Percentiles rank a stretch among this genome's conserved stretches.
phyloP scores from a whole-genome alignment of 2,888 invertebrate species.

The Drosophila infuscata region DNA sequence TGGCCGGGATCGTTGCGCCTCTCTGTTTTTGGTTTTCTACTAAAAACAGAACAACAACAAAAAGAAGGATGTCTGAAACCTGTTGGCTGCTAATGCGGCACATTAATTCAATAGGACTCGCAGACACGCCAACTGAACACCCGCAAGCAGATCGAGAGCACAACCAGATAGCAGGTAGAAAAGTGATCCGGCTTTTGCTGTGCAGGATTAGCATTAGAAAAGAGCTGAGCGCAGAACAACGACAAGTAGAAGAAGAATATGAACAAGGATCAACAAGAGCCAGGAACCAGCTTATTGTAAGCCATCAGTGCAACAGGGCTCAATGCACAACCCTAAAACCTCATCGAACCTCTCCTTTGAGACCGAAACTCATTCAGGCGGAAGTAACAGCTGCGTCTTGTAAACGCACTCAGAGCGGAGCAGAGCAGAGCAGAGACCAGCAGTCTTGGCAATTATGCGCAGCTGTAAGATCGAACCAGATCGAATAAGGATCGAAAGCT shows the following conservation, averaged over 20 bases:
- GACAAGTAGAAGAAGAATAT: conserved; percentile 9
- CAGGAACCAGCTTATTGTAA: conserved; percentile 52
- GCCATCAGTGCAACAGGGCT: conserved; percentile 27
- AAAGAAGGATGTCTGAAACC: conserved; percentile 60
- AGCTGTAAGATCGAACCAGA: conserved; percentile 68
- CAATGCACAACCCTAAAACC: conserved; percentile 9
- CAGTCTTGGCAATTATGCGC: conserved; percentile 67
- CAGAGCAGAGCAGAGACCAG: conserved; percentile 4
- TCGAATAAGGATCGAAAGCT: conserved; percentile 65
- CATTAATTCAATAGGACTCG: conserved; percentile 70
- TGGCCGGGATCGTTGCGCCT: conserved; percentile 20
- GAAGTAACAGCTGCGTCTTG: conserved; percentile 76
- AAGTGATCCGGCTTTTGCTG: conserved; percentile 13
- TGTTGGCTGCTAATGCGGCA: conserved; percentile 69
- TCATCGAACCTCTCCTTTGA: conserved; percentile 2
- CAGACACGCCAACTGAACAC: conserved; percentile 49
- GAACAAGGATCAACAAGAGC: conserved; percentile 21
- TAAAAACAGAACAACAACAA: background rate
- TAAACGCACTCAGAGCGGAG: conserved; percentile 44
- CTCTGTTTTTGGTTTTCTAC: conserved; percentile 37
- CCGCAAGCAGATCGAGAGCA: conserved; percentile 42
- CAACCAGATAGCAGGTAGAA: conserved; percentile 50
- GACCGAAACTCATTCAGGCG: conserved; percentile 53
- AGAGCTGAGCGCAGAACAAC: conserved; percentile 11
- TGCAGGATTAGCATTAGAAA: conserved; percentile 69